Conservation (phyloP, 2,797 vertebrate genomes). For the Hydrocynus forskahlii region DNA sequence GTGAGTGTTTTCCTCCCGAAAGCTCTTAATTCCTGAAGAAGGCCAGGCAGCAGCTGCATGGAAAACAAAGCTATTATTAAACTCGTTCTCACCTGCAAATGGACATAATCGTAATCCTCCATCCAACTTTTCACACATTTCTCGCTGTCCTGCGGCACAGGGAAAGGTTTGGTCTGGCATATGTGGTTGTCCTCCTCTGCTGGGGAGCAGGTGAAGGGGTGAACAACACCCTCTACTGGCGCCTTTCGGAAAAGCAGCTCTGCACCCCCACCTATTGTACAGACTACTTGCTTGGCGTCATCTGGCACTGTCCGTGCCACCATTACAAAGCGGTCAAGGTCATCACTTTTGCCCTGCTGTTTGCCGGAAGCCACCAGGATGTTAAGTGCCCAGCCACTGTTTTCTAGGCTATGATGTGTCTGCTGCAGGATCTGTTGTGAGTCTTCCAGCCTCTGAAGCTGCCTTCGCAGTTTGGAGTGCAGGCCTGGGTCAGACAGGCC, state of each 20-base stretch:
- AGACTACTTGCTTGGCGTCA: conserved; percentile 89
- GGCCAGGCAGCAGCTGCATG: not conserved
- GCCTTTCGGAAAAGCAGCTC: conserved; percentile 85
- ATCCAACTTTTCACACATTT: conserved; percentile 96
- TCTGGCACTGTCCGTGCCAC: conserved; percentile 90
- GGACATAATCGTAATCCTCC: conserved; percentile 98
- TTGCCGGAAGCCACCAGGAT: conserved; percentile 76
- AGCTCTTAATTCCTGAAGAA: not conserved
- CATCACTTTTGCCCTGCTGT: conserved; percentile 86
- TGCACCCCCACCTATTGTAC: conserved; percentile 82
- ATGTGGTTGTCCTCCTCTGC: conserved; percentile 70
- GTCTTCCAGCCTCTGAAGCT: conserved; percentile 90
- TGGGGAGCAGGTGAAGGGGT: conserved; percentile 67
- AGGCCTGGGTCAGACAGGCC: conserved; percentile 82
- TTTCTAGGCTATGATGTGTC: conserved; percentile 84
- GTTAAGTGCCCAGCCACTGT: conserved; percentile 85
- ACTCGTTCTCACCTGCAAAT: conserved; percentile 85
- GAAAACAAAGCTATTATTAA: not conserved
- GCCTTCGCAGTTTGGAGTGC: conserved; percentile 86
- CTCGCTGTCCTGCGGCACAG: conserved; percentile 78
- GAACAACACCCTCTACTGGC: conserved; percentile 63
- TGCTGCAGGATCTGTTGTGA: conserved; percentile 93
- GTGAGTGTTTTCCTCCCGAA: not conserved
- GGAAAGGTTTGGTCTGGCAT: conserved; percentile 75
- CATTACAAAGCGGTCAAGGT: conserved; percentile 93